phyloP scores from a whole-genome alignment of 2,113 vertebrate species.

The Corythornis vintsioides region DNA sequence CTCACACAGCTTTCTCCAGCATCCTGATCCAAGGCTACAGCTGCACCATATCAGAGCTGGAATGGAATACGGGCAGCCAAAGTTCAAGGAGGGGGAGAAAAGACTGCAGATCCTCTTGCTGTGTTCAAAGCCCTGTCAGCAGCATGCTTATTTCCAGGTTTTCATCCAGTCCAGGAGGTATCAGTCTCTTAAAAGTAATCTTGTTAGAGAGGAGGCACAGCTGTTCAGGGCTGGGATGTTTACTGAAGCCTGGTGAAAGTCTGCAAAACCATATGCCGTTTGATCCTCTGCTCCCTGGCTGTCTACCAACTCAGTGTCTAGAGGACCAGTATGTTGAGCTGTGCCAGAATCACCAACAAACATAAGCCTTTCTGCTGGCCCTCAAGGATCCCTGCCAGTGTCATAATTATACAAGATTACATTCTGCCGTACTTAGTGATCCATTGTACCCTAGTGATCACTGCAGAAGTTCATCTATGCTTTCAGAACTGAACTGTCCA shows the following conservation, averaged over 20 bases:
- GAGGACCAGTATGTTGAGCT: slow-evolving; percentile 18
- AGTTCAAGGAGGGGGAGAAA: accelerated
- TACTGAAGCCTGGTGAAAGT: slow-evolving; percentile 33
- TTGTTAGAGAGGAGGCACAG: slow-evolving; percentile 51
- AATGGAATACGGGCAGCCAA: neutral
- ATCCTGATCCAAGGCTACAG: neutral
- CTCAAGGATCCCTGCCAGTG: neutral
- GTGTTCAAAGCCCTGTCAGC: neutral
- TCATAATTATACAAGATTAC: neutral
- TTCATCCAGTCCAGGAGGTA: slow-evolving; percentile 46
- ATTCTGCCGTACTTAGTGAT: neutral
- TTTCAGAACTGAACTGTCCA: neutral
- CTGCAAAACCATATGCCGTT: slow-evolving; percentile 59
- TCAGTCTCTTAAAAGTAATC: slow-evolving; percentile 58
- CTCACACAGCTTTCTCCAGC: neutral
- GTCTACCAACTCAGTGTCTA: slow-evolving; percentile 36
- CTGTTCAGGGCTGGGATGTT: slow-evolving; percentile 43
- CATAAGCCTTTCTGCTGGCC: slow-evolving; percentile 21
- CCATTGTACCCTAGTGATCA: neutral
- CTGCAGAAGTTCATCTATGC: neutral
- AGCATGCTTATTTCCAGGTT: slow-evolving; percentile 31
- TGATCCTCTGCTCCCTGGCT: slow-evolving; percentile 61
- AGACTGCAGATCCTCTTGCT: neutral
- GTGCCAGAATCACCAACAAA: slow-evolving; percentile 43
- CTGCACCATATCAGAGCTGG: neutral